Evolutionary conservation across 2,888 invertebrate genomes (phyloP).

Genomic region (Acanthopleura granulata): DNA sequence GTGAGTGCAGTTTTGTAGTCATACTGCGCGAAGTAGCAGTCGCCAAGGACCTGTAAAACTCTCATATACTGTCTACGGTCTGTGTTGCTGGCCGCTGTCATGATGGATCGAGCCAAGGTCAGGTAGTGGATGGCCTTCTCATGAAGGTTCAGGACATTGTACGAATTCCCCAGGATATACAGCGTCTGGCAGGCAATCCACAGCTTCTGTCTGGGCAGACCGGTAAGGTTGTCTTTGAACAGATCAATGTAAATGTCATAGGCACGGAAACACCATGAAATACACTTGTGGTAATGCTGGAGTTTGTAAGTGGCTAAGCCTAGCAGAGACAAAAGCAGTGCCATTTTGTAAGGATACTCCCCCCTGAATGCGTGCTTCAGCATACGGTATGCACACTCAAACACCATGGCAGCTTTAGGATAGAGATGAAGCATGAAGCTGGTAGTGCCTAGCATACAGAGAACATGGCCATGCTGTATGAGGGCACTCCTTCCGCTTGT

Average conservation of each 20-base stretch:
- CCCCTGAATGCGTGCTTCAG: constrained; percentile 60
- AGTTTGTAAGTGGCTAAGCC: constrained; percentile 64
- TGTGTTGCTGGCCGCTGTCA: constrained; percentile 45
- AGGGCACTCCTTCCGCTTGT: constrained; percentile 51
- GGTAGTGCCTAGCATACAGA: constrained; percentile 65
- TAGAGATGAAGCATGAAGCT: constrained; percentile 66
- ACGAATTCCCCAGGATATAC: constrained; percentile 65
- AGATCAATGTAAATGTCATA: constrained; percentile 63
- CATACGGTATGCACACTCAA: constrained; percentile 64
- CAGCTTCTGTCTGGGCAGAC: constrained; percentile 59
- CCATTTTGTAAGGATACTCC: constrained; percentile 53
- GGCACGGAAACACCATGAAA: constrained; percentile 64
- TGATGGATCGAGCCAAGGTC: constrained; percentile 55
- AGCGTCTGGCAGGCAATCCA: constrained; percentile 67
- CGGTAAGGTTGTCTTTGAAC: constrained; percentile 56
- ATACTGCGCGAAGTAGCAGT: constrained; percentile 63
- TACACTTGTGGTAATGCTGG: constrained; percentile 65
- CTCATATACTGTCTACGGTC: constrained; percentile 59
- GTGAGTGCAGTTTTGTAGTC: constrained; percentile 61
- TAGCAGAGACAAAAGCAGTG: constrained; percentile 61
- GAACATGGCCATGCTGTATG: constrained; percentile 64
- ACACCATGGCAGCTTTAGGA: constrained; percentile 64
- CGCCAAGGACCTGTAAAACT: constrained; percentile 61
- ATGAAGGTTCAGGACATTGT: constrained; percentile 60
- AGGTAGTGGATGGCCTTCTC: constrained; percentile 65